Base-by-base conservation (phyloP, 2,113 vertebrate genomes). In the Chitala chitala region DNA sequence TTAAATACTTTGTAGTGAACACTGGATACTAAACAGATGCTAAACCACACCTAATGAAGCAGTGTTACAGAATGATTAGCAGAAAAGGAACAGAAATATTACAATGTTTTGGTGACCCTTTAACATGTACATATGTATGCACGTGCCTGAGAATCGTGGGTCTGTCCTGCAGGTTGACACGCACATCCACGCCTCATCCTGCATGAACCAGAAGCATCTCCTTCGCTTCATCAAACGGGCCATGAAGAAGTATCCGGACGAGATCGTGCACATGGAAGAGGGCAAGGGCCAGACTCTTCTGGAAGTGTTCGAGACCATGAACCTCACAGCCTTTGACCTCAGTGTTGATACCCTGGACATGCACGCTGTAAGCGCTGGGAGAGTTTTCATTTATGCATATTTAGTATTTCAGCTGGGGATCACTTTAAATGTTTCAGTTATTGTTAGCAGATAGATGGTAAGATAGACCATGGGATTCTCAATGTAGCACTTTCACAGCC, bases 131-230 rank as follows among this genome's bases (percentile, higher is more conserved):
- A 8, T 51, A 51, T 51, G 48, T 51, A 8, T 8, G 20, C 7
- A 8, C n/a, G n/a, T n/a, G n/a, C 48, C 12, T 10, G 12, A 15
- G 20, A 51, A 51, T 2, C 2, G 20, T 22, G 5, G 54, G 24
- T 9, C 54, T 56, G 54, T 17, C 26, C 26, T 44, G 56, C 85
- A 98, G 96, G 95, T 98, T 87, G 97, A 99, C 89, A 98, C 96
- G 0, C 96, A 99, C 74, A 99, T 99, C 84, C 96, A 99, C 0
- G 96, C 96, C 68, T 95, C 96, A 0, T 97, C 95, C 76, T 99
- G 97, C 89, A 99, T 99, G 97, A 98, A 97, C 84, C 96, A 99
- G 91, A 99, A 99, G 82, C 96, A 98, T 56, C 89, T 98, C 33
- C 83, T 98, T 73, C 94, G 94, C 68, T 99, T 99, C 85, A 98